These are phyloP conservation scores for Microplitis mediator DNA, from an alignment of 1,140 invertebrate genomes.

Conservation along the genomic window DNA sequence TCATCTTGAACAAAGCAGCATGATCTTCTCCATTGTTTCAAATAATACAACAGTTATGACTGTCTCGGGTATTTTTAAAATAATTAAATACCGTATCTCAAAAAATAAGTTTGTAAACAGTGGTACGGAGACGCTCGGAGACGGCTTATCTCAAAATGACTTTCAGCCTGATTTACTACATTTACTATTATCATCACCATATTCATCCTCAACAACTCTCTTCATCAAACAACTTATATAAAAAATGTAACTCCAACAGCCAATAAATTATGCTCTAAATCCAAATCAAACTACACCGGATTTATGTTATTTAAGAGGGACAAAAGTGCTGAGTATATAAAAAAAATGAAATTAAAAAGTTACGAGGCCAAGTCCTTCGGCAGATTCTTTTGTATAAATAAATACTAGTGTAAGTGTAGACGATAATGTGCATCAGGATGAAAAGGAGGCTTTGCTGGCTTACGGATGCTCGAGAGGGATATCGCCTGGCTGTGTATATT, in stretches of 20 bases:
- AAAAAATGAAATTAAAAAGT: background rate
- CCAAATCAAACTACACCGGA: no score
- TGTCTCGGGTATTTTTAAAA: background rate
- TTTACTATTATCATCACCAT: no score
- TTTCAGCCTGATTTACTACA: slow-evolving; percentile 57
- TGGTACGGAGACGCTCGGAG: slow-evolving; percentile 31
- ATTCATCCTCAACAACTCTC: background rate
- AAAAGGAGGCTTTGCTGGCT: no score
- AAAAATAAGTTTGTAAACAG: slow-evolving; percentile 55
- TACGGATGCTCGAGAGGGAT: no score
- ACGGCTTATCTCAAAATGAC: slow-evolving; percentile 51
- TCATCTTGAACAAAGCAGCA: no score
- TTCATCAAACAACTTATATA: background rate
- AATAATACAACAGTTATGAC: background rate
- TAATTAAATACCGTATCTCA: slow-evolving; percentile 40
- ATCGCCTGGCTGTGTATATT: background rate
- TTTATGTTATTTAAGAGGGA: no score
- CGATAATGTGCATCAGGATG: background rate
- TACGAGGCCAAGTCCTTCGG: slow-evolving; percentile 28
- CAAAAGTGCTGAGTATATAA: no score
- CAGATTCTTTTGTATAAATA: background rate
- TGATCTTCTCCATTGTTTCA: no score
- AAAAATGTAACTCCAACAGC: no score
- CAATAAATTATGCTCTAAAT: no score
- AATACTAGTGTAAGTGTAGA: background rate